Evolutionary conservation across 2,888 invertebrate genomes (phyloP).

Genomic region (Hyppa rectilinea): DNA sequence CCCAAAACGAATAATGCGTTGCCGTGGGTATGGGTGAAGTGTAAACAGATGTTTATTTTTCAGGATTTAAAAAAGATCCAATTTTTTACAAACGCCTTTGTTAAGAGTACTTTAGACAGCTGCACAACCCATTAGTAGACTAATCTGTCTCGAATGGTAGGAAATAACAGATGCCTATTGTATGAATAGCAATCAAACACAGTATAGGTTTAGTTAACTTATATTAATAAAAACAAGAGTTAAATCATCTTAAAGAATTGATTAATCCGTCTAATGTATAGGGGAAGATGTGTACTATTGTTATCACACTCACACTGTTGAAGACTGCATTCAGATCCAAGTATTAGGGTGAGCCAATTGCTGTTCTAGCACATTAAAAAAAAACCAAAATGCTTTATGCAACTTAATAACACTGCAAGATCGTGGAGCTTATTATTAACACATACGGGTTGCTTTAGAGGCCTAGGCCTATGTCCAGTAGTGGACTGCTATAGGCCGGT

Average conservation of each 20-base stretch:
- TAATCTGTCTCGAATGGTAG: not conserved
- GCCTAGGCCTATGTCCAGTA: no score
- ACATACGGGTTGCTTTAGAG: no score
- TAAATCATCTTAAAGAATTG: not conserved
- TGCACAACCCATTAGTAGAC: not conserved
- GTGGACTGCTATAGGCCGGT: no score
- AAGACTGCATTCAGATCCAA: slow-evolving; percentile 36
- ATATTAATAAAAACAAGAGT: not conserved
- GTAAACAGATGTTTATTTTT: slow-evolving; percentile 11
- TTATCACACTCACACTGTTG: slow-evolving; percentile 1
- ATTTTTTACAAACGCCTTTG: not conserved
- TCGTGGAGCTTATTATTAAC: not conserved
- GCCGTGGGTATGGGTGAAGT: slow-evolving; percentile 1
- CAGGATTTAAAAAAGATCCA: not conserved
- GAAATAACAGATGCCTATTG: not conserved
- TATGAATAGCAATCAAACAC: slow-evolving; percentile 1
- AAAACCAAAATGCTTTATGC: not conserved
- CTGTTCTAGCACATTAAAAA: slow-evolving; percentile 16
- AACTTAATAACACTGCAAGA: not conserved
- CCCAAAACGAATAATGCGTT: not conserved
- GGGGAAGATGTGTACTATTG: slow-evolving; percentile 1
- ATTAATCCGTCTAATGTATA: slow-evolving; percentile 4
- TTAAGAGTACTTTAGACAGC: not conserved
- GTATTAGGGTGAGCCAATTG: slow-evolving; percentile 32
- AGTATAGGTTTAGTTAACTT: not conserved